phyloP scores from a whole-genome alignment of 2,113 vertebrate species.

The Leptobrachium leishanense region DNA sequence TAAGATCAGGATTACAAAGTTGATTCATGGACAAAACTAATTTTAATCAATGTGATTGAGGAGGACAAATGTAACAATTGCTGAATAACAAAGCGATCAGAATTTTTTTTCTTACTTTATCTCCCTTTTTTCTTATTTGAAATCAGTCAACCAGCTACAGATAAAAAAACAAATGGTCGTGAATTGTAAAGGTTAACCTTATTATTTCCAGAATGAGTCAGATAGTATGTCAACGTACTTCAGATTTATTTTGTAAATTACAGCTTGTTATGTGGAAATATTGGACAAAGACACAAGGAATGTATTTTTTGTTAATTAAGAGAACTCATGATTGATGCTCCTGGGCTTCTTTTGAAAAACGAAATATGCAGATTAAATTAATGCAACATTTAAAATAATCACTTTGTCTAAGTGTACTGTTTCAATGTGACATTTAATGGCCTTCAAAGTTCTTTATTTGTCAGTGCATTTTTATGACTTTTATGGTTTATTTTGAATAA shows the following conservation, averaged over 20 bases:
- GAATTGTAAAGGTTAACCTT: conserved; percentile 8
- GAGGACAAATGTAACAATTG: neutral
- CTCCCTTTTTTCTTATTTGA: neutral
- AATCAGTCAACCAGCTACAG: conserved; percentile 27
- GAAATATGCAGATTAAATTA: conserved; percentile 2
- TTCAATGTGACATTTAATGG: conserved; percentile 3
- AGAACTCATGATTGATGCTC: neutral
- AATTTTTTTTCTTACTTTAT: conserved; percentile 43
- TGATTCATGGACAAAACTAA: neutral
- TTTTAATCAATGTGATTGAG: neutral
- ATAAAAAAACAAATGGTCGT: neutral
- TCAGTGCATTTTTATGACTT: conserved; percentile 48
- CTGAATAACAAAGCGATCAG: conserved; percentile 36
- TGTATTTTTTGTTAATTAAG: conserved; percentile 10
- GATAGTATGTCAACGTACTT: conserved; percentile 44
- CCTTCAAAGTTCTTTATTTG: neutral
- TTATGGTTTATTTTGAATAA: conserved; percentile 22
- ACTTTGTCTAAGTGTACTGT: neutral
- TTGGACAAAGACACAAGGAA: neutral
- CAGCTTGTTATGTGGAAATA: conserved; percentile 13
- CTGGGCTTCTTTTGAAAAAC: neutral
- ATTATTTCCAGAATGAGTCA: conserved; percentile 8
- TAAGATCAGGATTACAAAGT: neutral
- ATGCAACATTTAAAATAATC: neutral
- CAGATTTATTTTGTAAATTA: conserved; percentile 36